These are phyloP conservation scores for Arizona elegans DNA, from an alignment of 2,113 vertebrate genomes.

Conservation along the genomic window DNA sequence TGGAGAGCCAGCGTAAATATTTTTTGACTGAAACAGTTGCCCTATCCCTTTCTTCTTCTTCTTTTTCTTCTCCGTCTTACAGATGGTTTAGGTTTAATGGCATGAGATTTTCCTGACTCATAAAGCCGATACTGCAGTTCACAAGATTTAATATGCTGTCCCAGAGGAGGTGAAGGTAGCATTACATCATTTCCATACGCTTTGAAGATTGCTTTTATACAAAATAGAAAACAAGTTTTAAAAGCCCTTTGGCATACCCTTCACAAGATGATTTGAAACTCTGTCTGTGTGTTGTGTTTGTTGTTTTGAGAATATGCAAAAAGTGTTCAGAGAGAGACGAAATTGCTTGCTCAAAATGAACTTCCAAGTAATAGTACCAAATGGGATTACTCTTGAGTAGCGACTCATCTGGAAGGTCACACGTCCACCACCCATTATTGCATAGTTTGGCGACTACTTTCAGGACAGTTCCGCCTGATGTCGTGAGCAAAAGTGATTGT, in stretches of 20 bases:
- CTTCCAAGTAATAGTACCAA: neutral
- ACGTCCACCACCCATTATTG: neutral
- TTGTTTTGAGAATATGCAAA: neutral
- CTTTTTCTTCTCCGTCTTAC: neutral
- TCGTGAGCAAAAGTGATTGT: neutral
- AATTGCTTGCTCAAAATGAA: neutral
- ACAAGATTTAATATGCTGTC: accelerated
- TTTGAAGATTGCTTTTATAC: neutral
- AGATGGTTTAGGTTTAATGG: neutral
- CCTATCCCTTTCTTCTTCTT: neutral
- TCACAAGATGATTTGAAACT: neutral
- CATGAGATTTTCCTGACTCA: neutral
- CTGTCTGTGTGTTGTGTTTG: neutral
- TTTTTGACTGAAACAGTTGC: constrained; percentile 18
- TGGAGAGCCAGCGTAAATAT: constrained; percentile 13
- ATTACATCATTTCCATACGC: neutral
- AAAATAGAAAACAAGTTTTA: neutral
- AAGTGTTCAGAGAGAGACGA: neutral
- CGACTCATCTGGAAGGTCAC: neutral
- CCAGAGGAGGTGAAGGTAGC: neutral
- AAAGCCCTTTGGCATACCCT: neutral
- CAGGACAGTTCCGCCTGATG: neutral
- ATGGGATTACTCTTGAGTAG: neutral
- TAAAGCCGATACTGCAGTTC: neutral
- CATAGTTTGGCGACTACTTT: neutral